Base-by-base conservation (phyloP, 2,888 invertebrate genomes). In the Drosophila monieri region DNA sequence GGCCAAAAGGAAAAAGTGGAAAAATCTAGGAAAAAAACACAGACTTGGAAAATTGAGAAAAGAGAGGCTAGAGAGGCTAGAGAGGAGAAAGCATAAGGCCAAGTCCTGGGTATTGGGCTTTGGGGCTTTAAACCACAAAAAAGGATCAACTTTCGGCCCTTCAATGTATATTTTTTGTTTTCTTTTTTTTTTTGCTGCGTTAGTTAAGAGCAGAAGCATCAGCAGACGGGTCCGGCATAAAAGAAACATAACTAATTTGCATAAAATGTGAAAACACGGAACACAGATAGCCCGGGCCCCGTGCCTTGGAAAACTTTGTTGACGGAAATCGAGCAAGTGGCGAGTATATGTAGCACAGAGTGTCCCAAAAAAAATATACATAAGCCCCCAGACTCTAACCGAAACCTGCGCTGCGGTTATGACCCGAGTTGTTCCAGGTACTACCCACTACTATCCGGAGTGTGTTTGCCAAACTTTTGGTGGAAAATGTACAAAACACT, bases 241-340 rank as follows among this genome's bases (percentile, higher is more conserved):
- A 83, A 84, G 84, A 83, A 83, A 88, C 88, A 88, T 84, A 88
- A 84, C 83, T 84, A 84, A 84, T 84, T 84, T 84, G 88, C 83
- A 84, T 84, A 84, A 88, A 84, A 88, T 84, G 86, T 71, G 59
- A 59, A 74, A 84, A 77, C 73, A 79, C 61, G 61, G 62, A 51
- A 58, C 56, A 57, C 62, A 46, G 44, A 53, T 48, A 51, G 41
- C 44, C 23, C 44, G 14, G n/a, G n/a, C n/a, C 35, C 12, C 35
- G n/a, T 35, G n/a, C 35, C 35, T 53, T 46, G 37, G 10, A 9
- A 43, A 81, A 74, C 70, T 76, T 73, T 69, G 61, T 84, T 51
- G 56, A 58, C 76, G 73, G 69, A 78, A 87, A 87, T 85, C 72
- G 62, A 78, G 81, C 73, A 79, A 43, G 43, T 43, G 18, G 43